Evolutionary conservation across 1,140 invertebrate species (phyloP), one percentile per base, ranked within the genome.

Genomic region (Lutraria rhynchaena): DNA sequence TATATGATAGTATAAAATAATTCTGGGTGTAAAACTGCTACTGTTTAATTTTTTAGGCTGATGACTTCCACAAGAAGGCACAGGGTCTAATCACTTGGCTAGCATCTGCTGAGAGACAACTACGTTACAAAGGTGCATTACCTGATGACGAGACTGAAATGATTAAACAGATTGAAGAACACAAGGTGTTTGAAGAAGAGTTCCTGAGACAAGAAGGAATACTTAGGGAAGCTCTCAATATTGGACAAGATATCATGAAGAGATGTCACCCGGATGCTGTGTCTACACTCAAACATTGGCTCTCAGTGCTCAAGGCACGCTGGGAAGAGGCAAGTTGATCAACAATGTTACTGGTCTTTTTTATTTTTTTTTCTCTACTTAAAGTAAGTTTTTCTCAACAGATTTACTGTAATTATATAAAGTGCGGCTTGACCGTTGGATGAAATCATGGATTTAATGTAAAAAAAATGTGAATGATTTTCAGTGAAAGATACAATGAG

Each of bases 41-140:
- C n/a, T n/a, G n/a, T n/a, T 41, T 41, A 19, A 69, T 60, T 74
- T 73, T 81, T 41, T 49, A 91, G 94, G 98, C 98, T 53, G 98
- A 99, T 91, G 95, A 96, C 87, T 94, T 99, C 41, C 97, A 99
- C 92, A 98, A 97, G 89, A 95, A 96, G 4, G 97, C 99, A 19
- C 97, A 99, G 90, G 96, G 97, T 92, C 93, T 99, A 0, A 94
- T 99, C 3, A 97, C 99, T 90, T 99, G 98, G 98, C 92, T 99
- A 3, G 97, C 97, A 27, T 97, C 98, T 91, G 97, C 97, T 1
- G 98, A 99, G 92, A 97, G 97, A 94, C 97, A 97, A 87, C 93
- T 99, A 0, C 94, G 92, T 55, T 97, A 85, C 97, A 97, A 93
- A 95, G 97, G 96, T 49, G 95, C 87, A n/a, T 92, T 97, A 13